These are phyloP conservation scores for Myripristis jacobus DNA, from an alignment of 2,797 vertebrate genomes.

Conservation along the genomic window DNA sequence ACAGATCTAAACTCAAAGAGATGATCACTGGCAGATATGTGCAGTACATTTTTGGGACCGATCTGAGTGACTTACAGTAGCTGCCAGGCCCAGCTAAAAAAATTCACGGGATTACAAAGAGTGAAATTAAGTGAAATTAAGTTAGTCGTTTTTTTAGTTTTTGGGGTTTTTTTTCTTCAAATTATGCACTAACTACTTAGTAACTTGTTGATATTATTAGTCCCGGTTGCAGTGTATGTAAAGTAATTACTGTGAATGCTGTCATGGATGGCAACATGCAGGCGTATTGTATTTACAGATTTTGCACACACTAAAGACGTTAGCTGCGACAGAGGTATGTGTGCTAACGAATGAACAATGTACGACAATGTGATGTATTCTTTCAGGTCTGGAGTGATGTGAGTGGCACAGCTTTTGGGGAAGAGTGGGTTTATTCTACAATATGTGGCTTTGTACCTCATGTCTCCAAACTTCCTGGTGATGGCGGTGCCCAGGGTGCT, in stretches of 20 bases:
- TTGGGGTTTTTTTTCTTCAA: too few relatives aligned
- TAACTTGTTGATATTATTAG: too few relatives aligned
- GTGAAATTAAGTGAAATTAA: not conserved
- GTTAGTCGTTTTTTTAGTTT: too few relatives aligned
- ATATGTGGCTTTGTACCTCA: slow-evolving; percentile 87
- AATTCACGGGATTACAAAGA: not conserved
- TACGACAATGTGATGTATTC: not conserved
- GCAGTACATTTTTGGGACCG: too few relatives aligned
- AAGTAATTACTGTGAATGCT: too few relatives aligned
- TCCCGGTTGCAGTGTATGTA: too few relatives aligned
- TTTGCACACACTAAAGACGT: not conserved
- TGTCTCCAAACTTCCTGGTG: slow-evolving; percentile 95
- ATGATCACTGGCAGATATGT: too few relatives aligned
- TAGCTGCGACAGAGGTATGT: not conserved
- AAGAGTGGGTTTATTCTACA: not conserved
- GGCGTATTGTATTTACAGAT: not conserved
- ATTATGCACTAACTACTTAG: too few relatives aligned
- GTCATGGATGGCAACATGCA: not conserved
- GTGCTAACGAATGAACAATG: not conserved
- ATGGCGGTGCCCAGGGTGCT: slow-evolving; percentile 92
- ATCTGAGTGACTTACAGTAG: too few relatives aligned
- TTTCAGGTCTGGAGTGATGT: not conserved
- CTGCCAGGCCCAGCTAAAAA: too few relatives aligned
- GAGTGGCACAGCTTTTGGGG: not conserved
- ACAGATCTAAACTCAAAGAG: too few relatives aligned